These are phyloP conservation scores for Tamias sibiricus DNA, from an alignment of 2,113 vertebrate genomes.

Conservation along the genomic window DNA sequence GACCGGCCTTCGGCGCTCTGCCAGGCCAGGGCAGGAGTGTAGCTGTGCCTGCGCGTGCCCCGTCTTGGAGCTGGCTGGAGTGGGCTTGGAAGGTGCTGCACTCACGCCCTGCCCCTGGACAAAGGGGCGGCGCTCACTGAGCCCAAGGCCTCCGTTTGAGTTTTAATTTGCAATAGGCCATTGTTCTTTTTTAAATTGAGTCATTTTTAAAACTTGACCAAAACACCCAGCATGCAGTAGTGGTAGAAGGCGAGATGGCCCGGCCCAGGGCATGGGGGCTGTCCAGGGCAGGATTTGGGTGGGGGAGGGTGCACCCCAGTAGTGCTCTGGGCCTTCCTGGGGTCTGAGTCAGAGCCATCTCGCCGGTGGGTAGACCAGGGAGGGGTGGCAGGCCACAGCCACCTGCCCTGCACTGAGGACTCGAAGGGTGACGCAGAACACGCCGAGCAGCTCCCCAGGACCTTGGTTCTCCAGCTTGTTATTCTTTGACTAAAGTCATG, in stretches of 20 bases:
- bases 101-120: neutral
- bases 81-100: too few species aligned
- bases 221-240: neutral
- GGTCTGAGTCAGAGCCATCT: neutral
- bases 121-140: too few species aligned
- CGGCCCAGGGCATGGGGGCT: fast-evolving
- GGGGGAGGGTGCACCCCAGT: neutral
- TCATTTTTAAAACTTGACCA: too few species aligned
- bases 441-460: neutral
- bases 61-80: neutral
- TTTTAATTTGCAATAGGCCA: neutral
- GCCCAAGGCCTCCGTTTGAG: neutral
- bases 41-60: too few species aligned
- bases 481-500: too few species aligned
- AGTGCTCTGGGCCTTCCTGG: neutral
- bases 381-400: too few species aligned
- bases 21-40: too few species aligned
- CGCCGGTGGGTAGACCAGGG: neutral
- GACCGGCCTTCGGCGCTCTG: neutral
- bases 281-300: neutral
- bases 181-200: too few species aligned
- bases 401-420: too few species aligned
- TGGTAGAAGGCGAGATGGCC: neutral
- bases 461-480: neutral
- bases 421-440: fast-evolving